Base-by-base conservation (phyloP, 2,113 vertebrate species). In the Caretta caretta region DNA sequence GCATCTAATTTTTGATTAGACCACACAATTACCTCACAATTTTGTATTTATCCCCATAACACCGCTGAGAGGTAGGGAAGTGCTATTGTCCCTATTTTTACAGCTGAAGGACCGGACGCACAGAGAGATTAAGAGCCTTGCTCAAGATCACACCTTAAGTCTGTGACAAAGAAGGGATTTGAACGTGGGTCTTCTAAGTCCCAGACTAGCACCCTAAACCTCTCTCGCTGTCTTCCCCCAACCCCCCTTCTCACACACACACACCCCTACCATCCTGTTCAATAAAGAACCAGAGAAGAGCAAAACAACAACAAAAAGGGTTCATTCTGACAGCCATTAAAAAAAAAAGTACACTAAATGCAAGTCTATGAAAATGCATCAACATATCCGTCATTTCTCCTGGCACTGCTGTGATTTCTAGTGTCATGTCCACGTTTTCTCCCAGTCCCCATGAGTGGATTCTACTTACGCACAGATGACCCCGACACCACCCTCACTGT, bases 101-200 rank as follows among this genome's bases (percentile, higher is more conserved):
- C 29, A 62, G 29, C 59, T 31, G 59, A 35, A 46, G 12, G 10
- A 84, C 7, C 53, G 8, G 84, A 93, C 86, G 38, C 4, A 1
- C 16, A 27, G 38, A 35, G 29, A 86, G 57, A 48, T 4, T 6
- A 22, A 57, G 29, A 8, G 38, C 46, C 51, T 62, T 19, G 20
- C 48, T 29, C 46, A 42, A 31, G 49, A 79, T 2, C 0, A 0
- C 54, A 50, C 8, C 16, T 31, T 12, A 6, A 20, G 48, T 35
- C 75, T 88, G 46, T 27, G 69, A 2, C 0, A 0, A 25, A 3
- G 1, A 25, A 24, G 35, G 1, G 4, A 29, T 20, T 24, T 56
- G 54, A 75, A 27, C 17, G 2, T 0, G 0, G 1, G 3, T 46
- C 16, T 53, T 25, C 80, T 5, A 65, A 76, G 91, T 79, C 78